These are phyloP conservation scores for Scaptomyza cyrtandrae DNA, from an alignment of 2,888 invertebrate genomes.

Conservation along the genomic window DNA sequence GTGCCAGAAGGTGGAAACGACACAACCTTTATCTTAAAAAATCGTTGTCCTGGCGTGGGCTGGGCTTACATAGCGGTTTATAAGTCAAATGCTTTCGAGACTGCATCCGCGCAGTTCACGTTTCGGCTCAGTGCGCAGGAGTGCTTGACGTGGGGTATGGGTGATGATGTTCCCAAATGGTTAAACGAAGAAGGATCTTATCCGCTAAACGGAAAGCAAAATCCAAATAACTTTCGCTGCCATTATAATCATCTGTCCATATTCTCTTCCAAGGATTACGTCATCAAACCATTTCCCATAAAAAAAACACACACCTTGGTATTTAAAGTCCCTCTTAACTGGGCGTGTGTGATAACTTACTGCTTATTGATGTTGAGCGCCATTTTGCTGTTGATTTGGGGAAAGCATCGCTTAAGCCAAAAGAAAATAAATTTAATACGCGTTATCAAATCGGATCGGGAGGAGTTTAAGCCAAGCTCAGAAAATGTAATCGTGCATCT, in stretches of 20 bases:
- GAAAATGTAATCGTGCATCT: conserved; percentile 43
- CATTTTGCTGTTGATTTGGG: conserved; percentile 8
- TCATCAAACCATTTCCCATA: conserved; percentile 10
- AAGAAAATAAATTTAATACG: conserved; percentile 29
- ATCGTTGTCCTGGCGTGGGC: conserved; percentile 6
- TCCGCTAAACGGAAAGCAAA: neutral
- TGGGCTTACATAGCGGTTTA: conserved; percentile 35
- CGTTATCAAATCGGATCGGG: conserved; percentile 16
- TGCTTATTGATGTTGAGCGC: neutral
- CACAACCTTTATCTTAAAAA: conserved; percentile 19
- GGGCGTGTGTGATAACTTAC: conserved; percentile 1
- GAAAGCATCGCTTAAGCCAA: neutral
- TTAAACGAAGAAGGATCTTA: neutral
- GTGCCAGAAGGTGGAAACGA: neutral
- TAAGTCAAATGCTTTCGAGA: neutral
- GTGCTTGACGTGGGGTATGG: conserved; percentile 14
- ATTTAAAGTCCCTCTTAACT: neutral
- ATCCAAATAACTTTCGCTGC: neutral
- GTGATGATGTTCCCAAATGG: conserved; percentile 13
- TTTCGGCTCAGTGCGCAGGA: conserved; percentile 27
- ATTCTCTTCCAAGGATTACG: conserved; percentile 24
- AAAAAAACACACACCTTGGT: neutral
- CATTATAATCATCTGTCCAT: conserved; percentile 14
- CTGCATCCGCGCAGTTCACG: conserved; percentile 2
- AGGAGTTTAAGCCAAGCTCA: neutral